Base-by-base conservation (phyloP, 2,113 vertebrate species). In the Anser cygnoides region DNA sequence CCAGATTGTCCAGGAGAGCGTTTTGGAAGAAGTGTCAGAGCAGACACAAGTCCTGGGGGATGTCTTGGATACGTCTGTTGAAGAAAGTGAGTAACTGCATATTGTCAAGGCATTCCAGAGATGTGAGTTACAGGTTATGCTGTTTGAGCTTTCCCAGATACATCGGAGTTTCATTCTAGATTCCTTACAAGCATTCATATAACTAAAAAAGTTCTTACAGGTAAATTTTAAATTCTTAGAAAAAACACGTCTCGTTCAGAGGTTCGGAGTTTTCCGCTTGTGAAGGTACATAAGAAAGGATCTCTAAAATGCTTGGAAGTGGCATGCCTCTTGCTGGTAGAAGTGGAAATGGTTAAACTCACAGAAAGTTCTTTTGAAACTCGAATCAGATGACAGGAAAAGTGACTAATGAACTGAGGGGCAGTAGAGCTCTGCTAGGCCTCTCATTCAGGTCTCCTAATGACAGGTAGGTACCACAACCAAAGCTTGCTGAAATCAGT, bases 41-140 rank as follows among this genome's bases (percentile, higher is more conserved):
- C 98, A 98, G 75, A 97, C 93, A 0, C 95, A 65, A 54, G 94
- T 98, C 9, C 96, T 98, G 80, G 97, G 98, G 49, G 95, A 96
- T 8, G 96, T 98, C 14, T 95, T 97, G 31, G 87, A 90, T 39
- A 88, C 98, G 20, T 98, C 97, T 87, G 94, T 87, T 4, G 98
- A 98, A 52, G 97, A 98, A 41, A 97, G 98, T 98, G 94, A 97
- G 98, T 98, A 46, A 28, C 50, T 66, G 39, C 21, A 3, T 50
- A 10, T 8, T 67, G 49, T 15, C 46, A 75, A 29, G 43, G 43
- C 16, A 2, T 16, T n/a, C 41, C 55, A 70, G 79, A 33, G 58
- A 0, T 57, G 39, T 57, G 55, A 79, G 89, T 16, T 41, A 43
- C 82, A 59, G 74, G 10, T n/a, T 29, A 22, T 25, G 17, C 70